Conservation (phyloP, 1,140 invertebrate genomes). For the Diachasmimorpha longicaudata region DNA sequence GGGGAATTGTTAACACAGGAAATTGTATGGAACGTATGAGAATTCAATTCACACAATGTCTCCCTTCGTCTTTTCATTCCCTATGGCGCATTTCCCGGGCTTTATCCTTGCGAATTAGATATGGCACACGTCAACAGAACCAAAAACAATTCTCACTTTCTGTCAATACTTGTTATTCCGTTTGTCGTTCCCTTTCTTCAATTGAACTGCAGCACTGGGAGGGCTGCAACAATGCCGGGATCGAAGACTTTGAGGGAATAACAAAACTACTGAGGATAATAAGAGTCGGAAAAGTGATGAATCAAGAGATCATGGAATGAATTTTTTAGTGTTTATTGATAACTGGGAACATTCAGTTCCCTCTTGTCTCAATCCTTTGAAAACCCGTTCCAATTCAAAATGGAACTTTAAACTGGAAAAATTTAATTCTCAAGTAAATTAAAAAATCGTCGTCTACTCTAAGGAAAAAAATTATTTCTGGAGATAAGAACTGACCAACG, state of each 20-base stretch:
- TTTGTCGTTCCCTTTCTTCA: background rate
- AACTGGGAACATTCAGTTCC: too few relatives aligned
- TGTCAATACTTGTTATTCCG: background rate
- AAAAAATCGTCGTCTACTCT: too few relatives aligned
- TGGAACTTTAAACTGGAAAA: too few relatives aligned
- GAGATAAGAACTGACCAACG: too few relatives aligned
- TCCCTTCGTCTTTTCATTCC: background rate
- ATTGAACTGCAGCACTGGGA: background rate
- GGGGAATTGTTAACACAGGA: background rate
- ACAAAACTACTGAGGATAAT: background rate
- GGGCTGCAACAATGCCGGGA: background rate
- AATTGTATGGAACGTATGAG: background rate
- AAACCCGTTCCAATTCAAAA: too few relatives aligned
- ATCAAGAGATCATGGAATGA: too few relatives aligned
- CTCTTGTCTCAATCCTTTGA: too few relatives aligned
- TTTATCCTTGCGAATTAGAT: background rate
- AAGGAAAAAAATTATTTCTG: too few relatives aligned
- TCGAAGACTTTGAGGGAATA: background rate
- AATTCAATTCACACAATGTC: background rate
- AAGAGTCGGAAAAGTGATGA: too few relatives aligned
- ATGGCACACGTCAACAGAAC: background rate
- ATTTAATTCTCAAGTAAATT: too few relatives aligned
- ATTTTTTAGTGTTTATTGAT: too few relatives aligned
- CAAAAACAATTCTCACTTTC: background rate
- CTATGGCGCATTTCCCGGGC: background rate